Percentiles rank a stretch among this genome's conserved stretches.
Evolutionary conservation across 2,888 invertebrate species (phyloP).

Genomic region (Seira sanloemensis): DNA sequence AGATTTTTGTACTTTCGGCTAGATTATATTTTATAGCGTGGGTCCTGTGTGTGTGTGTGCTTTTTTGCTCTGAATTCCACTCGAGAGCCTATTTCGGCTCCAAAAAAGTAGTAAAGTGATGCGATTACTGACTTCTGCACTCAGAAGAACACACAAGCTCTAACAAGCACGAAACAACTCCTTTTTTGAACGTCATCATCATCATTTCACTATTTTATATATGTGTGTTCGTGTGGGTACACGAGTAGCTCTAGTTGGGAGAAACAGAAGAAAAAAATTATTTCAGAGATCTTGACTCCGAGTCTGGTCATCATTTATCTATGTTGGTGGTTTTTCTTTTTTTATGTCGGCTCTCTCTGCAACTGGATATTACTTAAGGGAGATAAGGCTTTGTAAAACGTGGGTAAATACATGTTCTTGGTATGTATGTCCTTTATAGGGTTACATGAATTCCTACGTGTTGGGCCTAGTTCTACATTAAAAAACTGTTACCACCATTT

Average conservation of each 20-base stretch:
- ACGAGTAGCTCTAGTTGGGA: too few species aligned
- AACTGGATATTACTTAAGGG: constrained; percentile 47
- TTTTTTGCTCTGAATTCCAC: constrained; percentile 43
- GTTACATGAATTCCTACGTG: not conserved
- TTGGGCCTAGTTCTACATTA: not conserved
- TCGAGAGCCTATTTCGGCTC: constrained; percentile 51
- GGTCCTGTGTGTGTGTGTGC: not conserved
- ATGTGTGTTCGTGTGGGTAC: not conserved
- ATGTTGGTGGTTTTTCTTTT: constrained; percentile 47
- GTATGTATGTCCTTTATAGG: not conserved
- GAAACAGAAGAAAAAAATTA: not conserved
- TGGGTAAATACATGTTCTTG: constrained; percentile 6
- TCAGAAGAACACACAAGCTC: constrained; percentile 33
- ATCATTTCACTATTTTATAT: constrained; percentile 45
- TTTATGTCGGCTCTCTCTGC: constrained; percentile 48
- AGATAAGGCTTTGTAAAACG: constrained; percentile 39
- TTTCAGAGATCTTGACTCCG: constrained; percentile 44
- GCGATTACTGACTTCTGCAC: constrained; percentile 60
- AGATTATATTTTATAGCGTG: constrained; percentile 38
- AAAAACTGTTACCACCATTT: not conserved
- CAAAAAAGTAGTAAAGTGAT: constrained; percentile 60
- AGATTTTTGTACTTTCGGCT: constrained; percentile 27
- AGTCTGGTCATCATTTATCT: constrained; percentile 58
- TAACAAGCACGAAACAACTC: constrained; percentile 44
- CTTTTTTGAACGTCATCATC: constrained; percentile 46